Evolutionary conservation across 2,888 invertebrate genomes (phyloP).

Genomic region (Plebejus anna): DNA sequence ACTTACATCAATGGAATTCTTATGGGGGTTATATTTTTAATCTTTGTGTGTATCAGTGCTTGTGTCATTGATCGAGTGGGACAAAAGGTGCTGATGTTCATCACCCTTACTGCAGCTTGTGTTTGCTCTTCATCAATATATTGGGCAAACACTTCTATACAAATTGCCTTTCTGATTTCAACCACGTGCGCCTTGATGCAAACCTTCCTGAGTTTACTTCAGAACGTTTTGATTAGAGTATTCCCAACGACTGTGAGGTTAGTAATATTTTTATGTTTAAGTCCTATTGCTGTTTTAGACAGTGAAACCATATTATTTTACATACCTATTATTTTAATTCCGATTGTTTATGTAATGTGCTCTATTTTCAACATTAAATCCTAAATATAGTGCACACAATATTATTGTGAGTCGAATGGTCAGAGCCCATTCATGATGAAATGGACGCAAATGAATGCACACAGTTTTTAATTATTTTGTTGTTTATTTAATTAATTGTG

Average conservation of each 20-base stretch:
- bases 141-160: slow-evolving; percentile 49
- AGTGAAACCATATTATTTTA: too few relatives aligned
- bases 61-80: slow-evolving; percentile 46
- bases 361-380: too few relatives aligned
- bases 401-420: too few relatives aligned
- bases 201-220: slow-evolving; percentile 47
- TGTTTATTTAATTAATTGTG: too few relatives aligned
- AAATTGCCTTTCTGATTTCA: slow-evolving; percentile 50
- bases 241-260: slow-evolving; percentile 57
- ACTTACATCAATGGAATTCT: slow-evolving; percentile 53
- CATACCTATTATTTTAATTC: too few relatives aligned
- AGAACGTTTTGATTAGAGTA: slow-evolving; percentile 50
- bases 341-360: too few relatives aligned
- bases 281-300: too few relatives aligned
- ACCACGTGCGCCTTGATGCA: slow-evolving; percentile 51
- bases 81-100: slow-evolving; percentile 48
- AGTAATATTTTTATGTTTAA: slow-evolving; percentile 9
- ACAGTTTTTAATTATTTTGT: too few relatives aligned
- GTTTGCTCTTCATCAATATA: slow-evolving; percentile 47
- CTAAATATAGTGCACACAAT: too few relatives aligned
- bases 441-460: too few relatives aligned
- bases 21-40: slow-evolving; percentile 46
- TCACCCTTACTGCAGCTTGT: slow-evolving; percentile 43
- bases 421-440: too few relatives aligned
- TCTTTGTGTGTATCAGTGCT: slow-evolving; percentile 44